These are phyloP conservation scores for Neomorphus geoffroyi DNA, from an alignment of 2,797 vertebrate genomes.

Conservation along the genomic window DNA sequence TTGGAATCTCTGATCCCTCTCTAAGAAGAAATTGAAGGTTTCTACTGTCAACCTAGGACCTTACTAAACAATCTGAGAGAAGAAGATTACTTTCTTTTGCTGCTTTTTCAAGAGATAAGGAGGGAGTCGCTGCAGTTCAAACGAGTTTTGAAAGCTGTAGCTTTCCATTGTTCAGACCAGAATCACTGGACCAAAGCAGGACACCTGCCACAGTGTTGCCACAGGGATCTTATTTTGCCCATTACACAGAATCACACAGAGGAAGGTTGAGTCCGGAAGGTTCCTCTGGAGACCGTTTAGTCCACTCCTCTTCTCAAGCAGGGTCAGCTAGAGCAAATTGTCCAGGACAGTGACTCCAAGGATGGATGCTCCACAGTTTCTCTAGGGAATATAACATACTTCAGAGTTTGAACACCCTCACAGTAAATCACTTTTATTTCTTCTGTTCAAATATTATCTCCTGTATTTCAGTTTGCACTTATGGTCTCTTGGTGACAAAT, in stretches of 20 bases:
- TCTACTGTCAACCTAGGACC: neutral
- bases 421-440: neutral
- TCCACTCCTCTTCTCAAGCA: neutral
- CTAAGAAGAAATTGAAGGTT: neutral
- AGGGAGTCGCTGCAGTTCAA: neutral
- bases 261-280: too few species aligned
- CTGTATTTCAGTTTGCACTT: neutral
- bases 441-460: neutral
- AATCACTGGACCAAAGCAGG: neutral
- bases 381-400: fast-evolving
- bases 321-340: neutral
- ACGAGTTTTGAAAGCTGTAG: neutral
- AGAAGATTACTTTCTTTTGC: too few species aligned
- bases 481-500: neutral
- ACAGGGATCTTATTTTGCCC: neutral
- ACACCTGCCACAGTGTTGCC: neutral
- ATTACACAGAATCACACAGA: neutral
- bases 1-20: neutral
- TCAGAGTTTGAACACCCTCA: neutral
- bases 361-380: neutral
- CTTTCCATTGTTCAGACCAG: neutral
- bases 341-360: neutral
- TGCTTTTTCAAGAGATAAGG: neutral
- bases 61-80: neutral
- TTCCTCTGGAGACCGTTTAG: neutral